Conservation (phyloP, 2,888 invertebrate genomes). For the Malachius bipustulatus region DNA sequence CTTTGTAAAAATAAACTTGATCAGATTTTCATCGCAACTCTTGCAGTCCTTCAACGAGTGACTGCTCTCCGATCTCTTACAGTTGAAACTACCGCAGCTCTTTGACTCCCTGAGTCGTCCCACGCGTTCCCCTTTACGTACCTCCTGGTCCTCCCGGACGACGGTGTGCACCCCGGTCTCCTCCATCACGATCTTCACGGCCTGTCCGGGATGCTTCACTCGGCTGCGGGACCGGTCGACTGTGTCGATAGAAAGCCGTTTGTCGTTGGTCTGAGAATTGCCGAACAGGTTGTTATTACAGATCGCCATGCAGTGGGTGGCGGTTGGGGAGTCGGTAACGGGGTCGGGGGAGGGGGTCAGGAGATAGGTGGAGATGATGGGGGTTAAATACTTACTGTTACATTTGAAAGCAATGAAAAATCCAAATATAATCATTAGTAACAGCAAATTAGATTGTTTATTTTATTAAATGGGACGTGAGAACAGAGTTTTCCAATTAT, state of each 20-base stretch:
- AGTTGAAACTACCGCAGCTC: conserved; percentile 31
- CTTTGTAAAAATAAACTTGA: conserved; percentile 62
- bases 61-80: conserved; percentile 14
- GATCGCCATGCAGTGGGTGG: conserved; percentile 35
- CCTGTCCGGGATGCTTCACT: conserved; percentile 54
- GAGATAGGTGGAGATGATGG: conserved; percentile 28
- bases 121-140: conserved; percentile 5
- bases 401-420: conserved; percentile 22
- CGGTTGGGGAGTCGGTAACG: conserved; percentile 41
- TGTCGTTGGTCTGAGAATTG: conserved; percentile 19
- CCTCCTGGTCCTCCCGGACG: conserved; percentile 20
- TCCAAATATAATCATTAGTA: too few species aligned
- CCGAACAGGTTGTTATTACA: conserved; percentile 35
- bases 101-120: conserved; percentile 32
- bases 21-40: conserved; percentile 40
- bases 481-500: too few species aligned
- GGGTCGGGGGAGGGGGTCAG: conserved; percentile 45
- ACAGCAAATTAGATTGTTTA: too few species aligned
- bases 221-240: conserved; percentile 28
- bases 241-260: conserved; percentile 25
- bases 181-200: conserved; percentile 57
- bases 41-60: conserved; percentile 39
- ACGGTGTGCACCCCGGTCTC: conserved; percentile 36
- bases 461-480: too few species aligned
- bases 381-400: conserved; percentile 38